Evolutionary conservation across 2,113 vertebrate genomes (phyloP).

Genomic region (Ptychochromis oligacanthus): DNA sequence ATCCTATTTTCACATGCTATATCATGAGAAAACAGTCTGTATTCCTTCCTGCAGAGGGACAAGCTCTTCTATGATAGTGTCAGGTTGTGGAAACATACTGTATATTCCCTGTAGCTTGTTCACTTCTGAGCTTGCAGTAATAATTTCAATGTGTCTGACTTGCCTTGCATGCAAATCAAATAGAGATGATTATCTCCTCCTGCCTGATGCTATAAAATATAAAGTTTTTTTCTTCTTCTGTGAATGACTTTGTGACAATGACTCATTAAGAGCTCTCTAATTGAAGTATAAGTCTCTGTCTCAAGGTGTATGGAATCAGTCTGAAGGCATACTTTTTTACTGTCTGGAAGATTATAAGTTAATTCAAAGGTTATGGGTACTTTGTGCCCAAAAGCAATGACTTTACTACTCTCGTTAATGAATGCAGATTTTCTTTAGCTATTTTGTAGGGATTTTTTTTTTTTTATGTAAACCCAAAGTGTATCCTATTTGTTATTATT

Average conservation of each 20-base stretch:
- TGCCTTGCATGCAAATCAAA: conserved; percentile 35
- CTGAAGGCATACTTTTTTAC: conserved; percentile 27
- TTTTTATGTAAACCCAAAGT: neutral
- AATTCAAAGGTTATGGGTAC: conserved; percentile 39
- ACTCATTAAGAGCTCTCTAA: conserved; percentile 56
- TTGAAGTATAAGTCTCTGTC: conserved; percentile 33
- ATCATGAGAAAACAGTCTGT: conserved; percentile 25
- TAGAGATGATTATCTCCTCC: conserved; percentile 31
- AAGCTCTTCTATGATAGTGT: conserved; percentile 4
- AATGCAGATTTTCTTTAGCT: conserved; percentile 50
- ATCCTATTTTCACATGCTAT: neutral
- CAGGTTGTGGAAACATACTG: conserved; percentile 15
- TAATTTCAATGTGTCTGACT: neutral
- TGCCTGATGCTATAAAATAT: conserved; percentile 31
- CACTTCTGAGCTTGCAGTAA: neutral
- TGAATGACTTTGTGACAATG: conserved; percentile 39
- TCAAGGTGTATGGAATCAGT: conserved; percentile 37
- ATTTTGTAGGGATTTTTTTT: neutral
- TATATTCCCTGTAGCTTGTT: conserved; percentile 35
- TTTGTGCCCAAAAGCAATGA: conserved; percentile 27
- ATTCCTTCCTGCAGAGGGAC: neutral
- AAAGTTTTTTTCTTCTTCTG: conserved; percentile 37
- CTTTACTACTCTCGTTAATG: conserved; percentile 36
- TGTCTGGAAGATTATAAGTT: conserved; percentile 41
- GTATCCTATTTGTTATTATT: conserved; percentile 5